Evolutionary conservation across 2,113 vertebrate genomes (phyloP).

Genomic region (Sterna hirundo): DNA sequence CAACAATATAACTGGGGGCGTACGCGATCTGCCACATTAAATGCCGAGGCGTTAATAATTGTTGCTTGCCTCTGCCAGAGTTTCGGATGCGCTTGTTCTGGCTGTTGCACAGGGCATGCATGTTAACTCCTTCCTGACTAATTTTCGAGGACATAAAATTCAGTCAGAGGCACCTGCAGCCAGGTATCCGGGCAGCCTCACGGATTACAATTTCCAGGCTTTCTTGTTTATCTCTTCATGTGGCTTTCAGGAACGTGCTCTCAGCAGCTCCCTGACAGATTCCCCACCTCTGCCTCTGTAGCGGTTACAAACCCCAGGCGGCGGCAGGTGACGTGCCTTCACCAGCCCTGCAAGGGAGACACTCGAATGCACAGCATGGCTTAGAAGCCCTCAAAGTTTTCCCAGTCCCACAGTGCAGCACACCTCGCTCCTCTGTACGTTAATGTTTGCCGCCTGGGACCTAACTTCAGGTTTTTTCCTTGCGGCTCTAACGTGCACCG

Average conservation of each 20-base stretch:
- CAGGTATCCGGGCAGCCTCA: neutral
- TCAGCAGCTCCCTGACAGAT: neutral
- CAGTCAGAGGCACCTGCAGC: neutral
- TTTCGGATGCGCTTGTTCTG: neutral
- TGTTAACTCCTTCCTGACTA: constrained; percentile 15
- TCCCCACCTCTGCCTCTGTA: neutral
- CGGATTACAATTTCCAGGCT: neutral
- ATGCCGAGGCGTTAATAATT: constrained; percentile 45
- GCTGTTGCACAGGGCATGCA: neutral
- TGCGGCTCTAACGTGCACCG: neutral
- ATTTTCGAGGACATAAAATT: neutral
- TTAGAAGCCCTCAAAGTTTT: neutral
- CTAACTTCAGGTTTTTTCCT: neutral
- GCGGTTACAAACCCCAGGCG: neutral
- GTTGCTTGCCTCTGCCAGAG: constrained; percentile 3
- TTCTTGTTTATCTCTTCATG: neutral
- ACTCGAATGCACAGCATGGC: neutral
- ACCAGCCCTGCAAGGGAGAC: neutral
- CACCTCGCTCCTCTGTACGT: neutral
- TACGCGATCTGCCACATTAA: constrained; percentile 28
- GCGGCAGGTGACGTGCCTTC: neutral
- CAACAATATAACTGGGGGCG: constrained; percentile 3
- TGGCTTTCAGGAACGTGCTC: neutral
- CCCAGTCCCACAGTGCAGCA: neutral
- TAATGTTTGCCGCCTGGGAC: neutral